These are phyloP conservation scores for Pollenia amentaria DNA, from an alignment of 2,888 invertebrate genomes.

Conservation along the genomic window DNA sequence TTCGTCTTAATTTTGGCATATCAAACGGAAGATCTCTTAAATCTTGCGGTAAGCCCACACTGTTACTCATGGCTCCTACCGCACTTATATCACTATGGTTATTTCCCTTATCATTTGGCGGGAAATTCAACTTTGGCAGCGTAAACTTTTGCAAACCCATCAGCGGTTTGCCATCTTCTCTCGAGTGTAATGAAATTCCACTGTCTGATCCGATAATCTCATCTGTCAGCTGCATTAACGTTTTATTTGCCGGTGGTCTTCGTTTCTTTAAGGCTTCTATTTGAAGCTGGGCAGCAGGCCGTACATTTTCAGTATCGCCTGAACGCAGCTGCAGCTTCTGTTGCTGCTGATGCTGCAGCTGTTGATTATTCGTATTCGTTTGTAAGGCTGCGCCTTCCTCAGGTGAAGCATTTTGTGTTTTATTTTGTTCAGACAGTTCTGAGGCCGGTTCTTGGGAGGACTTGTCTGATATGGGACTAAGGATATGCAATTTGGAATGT, in stretches of 20 bases:
- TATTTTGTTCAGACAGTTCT: slow-evolving; percentile 92
- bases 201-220: slow-evolving; percentile 95
- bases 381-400: slow-evolving; percentile 79
- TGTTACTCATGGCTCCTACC: slow-evolving; percentile 74
- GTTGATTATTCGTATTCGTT: slow-evolving; percentile 62
- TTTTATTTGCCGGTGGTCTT: slow-evolving; percentile 91
- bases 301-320: slow-evolving; percentile 60
- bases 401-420: slow-evolving; percentile 88
- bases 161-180: slow-evolving; percentile 90
- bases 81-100: slow-evolving; percentile 80
- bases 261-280: slow-evolving; percentile 79
- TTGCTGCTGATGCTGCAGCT: slow-evolving; percentile 72
- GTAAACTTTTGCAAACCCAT: slow-evolving; percentile 86
- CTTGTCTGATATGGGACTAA: slow-evolving; percentile 95
- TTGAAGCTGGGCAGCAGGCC: slow-evolving; percentile 70
- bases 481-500: slow-evolving; percentile 92
- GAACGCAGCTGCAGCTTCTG: slow-evolving; percentile 82
- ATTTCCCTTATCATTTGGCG: slow-evolving; percentile 84
- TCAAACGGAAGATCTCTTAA: slow-evolving; percentile 93
- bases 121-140: slow-evolving; percentile 85
- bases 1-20: slow-evolving; percentile 93
- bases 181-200: slow-evolving; percentile 94
- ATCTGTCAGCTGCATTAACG: slow-evolving; percentile 85
- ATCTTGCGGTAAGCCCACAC: slow-evolving; percentile 87
- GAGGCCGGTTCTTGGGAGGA: slow-evolving; percentile 94